Evolutionary conservation across 92 coral and sea anemone species (phyloP), one percentile per base, ranked within the genome.

Genomic region (Anthopleura xanthogrammica): DNA sequence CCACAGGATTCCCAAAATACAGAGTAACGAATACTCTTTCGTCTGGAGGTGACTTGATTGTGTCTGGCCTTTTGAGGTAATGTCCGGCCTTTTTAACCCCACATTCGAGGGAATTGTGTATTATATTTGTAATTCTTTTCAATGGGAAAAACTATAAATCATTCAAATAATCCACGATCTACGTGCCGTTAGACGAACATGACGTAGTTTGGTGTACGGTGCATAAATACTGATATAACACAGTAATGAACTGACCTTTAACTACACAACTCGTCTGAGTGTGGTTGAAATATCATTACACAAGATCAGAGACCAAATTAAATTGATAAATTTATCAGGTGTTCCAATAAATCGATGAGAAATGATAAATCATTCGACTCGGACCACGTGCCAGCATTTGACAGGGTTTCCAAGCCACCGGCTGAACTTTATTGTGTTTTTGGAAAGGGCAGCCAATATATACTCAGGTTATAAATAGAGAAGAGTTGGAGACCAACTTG

Each of bases 141-240:
- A 62, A n/a, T 68, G 9, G 17, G 43, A 1, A 5, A 68, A 68
- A 68, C 24, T 12, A 68, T 29, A n/a, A 65, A 16, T 60, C 65
- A 65, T 12, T 24, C 72, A 5, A 2, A 24, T 68, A 12, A 68
- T 68, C 74, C 6, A 24, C 16, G 2, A 14, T 29, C 24, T 29
- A 24, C 74, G 5, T 68, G 74, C 74, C 9, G 74, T 3, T 24
- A 13, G 40, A 20, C 41, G 36, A 23, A 68, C 12, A 23, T 36
- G 74, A 68, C 46, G 74, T 68, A 24, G 42, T 8, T 24, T 23
- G 1, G 16, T 68, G 74, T 68, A 68, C 74, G 42, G 41, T 68
- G 74, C 74, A 36, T 68, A 22, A 68, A 68, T n/a, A 68, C 74
- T 68, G 74, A 68, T 68, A 68, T 29, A 68, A 68, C 42, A 24